Percentiles rank a stretch among this genome's conserved stretches.
These are phyloP conservation scores for Camponotus vicinus DNA, from an alignment of 1,140 invertebrate species.

Conservation along the genomic window DNA sequence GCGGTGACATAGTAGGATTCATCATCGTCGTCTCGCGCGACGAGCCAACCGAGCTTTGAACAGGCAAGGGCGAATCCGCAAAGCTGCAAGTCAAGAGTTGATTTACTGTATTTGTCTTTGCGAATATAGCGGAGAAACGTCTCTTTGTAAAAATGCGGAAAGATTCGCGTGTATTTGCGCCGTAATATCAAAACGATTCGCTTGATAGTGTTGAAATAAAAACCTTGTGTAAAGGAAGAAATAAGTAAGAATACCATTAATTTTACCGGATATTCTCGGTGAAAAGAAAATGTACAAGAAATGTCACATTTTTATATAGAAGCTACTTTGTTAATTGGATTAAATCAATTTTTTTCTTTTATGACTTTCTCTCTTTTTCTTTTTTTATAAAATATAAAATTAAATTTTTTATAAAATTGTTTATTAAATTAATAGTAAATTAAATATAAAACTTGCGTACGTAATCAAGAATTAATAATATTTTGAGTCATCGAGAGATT, in stretches of 20 bases:
- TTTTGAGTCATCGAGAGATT: no score
- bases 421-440: no score
- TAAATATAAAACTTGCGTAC: not conserved
- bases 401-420: not conserved
- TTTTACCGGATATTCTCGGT: not conserved
- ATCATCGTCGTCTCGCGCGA: not conserved
- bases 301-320: not conserved
- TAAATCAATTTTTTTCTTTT: not conserved
- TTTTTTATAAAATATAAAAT: not conserved
- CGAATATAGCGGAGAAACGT: not conserved
- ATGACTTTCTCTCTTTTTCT: not conserved
- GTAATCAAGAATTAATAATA: no score
- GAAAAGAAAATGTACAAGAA: not conserved
- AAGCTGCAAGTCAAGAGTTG: slow-evolving; percentile 19
- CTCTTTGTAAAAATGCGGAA: not conserved
- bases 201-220: not conserved
- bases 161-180: not conserved
- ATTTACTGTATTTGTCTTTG: slow-evolving; percentile 35
- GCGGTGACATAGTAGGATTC: slow-evolving; percentile 1
- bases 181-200: slow-evolving; percentile 14
- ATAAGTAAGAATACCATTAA: not conserved
- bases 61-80: slow-evolving; percentile 1
- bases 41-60: not conserved
- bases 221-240: not conserved
- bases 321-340: not conserved